Evolutionary conservation across 2,888 invertebrate genomes (phyloP).

Genomic region (Drosophila antonietae): DNA sequence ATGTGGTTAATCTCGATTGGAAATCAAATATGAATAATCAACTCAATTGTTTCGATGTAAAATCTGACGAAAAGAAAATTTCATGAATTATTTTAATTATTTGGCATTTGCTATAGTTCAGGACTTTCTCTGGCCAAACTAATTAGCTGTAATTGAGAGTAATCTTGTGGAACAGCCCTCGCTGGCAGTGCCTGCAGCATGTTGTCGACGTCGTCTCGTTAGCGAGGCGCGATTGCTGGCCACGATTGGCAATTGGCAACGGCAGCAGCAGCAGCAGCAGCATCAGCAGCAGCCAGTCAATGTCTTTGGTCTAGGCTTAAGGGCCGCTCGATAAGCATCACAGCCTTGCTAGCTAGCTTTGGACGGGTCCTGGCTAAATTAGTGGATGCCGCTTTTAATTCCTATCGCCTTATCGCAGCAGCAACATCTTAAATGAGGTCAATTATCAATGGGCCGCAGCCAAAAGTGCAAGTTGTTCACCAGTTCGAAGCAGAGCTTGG

Average conservation of each 20-base stretch:
- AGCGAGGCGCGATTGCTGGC: slow-evolving; percentile 75
- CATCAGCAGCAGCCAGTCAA: slow-evolving; percentile 48
- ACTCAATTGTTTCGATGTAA: neutral
- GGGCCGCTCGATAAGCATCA: slow-evolving; percentile 75
- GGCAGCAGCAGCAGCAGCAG: slow-evolving; percentile 41
- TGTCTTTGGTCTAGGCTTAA: slow-evolving; percentile 76
- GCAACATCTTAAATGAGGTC: slow-evolving; percentile 80
- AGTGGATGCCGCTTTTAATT: slow-evolving; percentile 81
- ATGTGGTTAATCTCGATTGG: neutral
- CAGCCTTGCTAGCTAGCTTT: slow-evolving; percentile 49
- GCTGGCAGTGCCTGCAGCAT: slow-evolving; percentile 70
- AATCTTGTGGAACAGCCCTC: slow-evolving; percentile 48
- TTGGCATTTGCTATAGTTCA: neutral
- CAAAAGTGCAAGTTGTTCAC: slow-evolving; percentile 78
- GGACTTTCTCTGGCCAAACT: slow-evolving; percentile 17
- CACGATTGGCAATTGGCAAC: slow-evolving; percentile 78
- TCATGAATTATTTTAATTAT: slow-evolving; percentile 6
- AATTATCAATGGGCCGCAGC: slow-evolving; percentile 68
- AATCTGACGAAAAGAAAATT: neutral
- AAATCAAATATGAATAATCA: neutral
- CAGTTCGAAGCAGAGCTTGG: slow-evolving; percentile 22
- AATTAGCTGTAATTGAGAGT: slow-evolving; percentile 17
- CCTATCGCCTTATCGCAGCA: slow-evolving; percentile 69
- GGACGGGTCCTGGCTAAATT: slow-evolving; percentile 63
- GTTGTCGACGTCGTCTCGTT: slow-evolving; percentile 77